These are phyloP conservation scores for Ramphastos sulfuratus DNA, from an alignment of 2,113 vertebrate genomes.

Conservation along the genomic window DNA sequence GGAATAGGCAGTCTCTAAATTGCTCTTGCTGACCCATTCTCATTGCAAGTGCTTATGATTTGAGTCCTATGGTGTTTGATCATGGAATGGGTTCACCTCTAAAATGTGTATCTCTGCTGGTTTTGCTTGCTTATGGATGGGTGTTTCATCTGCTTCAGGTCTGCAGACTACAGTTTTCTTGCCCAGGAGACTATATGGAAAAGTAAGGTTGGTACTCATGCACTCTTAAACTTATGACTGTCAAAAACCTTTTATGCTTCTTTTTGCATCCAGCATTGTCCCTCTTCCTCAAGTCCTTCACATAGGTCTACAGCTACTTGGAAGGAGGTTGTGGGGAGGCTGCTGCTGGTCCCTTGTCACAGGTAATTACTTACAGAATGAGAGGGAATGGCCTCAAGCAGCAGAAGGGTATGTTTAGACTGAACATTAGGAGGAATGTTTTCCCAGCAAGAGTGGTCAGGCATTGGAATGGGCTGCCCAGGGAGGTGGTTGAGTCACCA, in stretches of 20 bases:
- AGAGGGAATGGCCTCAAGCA: too few species aligned
- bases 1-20: neutral
- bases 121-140: neutral
- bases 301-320: too few species aligned
- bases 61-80: neutral
- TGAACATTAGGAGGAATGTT: too few species aligned
- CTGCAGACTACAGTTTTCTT: neutral
- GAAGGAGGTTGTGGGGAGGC: too few species aligned
- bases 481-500: too few species aligned
- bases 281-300: neutral
- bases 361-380: too few species aligned
- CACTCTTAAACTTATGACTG: neutral
- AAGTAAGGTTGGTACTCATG: neutral
- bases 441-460: too few species aligned
- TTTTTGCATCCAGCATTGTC: neutral
- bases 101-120: neutral
- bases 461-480: too few species aligned
- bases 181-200: neutral
- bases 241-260: neutral
- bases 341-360: too few species aligned
- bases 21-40: neutral
- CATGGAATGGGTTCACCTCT: neutral
- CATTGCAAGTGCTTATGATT: neutral
- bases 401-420: too few species aligned
- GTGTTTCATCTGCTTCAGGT: neutral